Percentiles rank a stretch among this genome's conserved stretches.
Conservation (phyloP, 2,888 invertebrate species). For the Hemistola chrysoprasaria region DNA sequence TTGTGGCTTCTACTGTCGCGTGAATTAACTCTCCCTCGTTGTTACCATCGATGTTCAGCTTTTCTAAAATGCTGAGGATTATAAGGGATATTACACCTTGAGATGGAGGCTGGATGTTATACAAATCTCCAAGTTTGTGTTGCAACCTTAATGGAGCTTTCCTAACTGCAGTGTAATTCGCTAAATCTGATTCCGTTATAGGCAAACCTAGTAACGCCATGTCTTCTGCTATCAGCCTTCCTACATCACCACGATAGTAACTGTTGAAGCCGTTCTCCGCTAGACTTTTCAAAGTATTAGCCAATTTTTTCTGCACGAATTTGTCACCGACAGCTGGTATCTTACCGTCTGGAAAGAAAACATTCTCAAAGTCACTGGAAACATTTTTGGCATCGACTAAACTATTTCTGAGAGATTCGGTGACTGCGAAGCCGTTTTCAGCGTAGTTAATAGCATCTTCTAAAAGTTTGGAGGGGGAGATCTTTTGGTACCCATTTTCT, state of each 20-base stretch:
- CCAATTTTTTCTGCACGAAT: conserved; percentile 58
- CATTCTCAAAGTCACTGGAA: conserved; percentile 40
- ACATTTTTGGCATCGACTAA: conserved; percentile 24
- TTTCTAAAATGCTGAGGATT: conserved; percentile 63
- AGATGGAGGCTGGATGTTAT: conserved; percentile 70
- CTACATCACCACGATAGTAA: conserved; percentile 64
- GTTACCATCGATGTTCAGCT: conserved; percentile 55
- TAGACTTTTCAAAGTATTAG: conserved; percentile 51
- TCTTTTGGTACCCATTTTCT: conserved; percentile 60
- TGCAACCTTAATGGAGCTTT: conserved; percentile 54
- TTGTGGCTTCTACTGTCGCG: conserved; percentile 62
- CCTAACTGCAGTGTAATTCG: conserved; percentile 53
- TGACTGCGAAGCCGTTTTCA: conserved; percentile 60
- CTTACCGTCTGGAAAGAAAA: conserved; percentile 49
- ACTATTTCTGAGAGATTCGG: conserved; percentile 38
- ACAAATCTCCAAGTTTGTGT: conserved; percentile 59
- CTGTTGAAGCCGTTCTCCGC: conserved; percentile 57
- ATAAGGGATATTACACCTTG: conserved; percentile 65
- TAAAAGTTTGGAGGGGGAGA: conserved; percentile 50
- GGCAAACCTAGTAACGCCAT: conserved; percentile 57
- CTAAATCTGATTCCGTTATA: conserved; percentile 60
- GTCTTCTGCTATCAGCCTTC: conserved; percentile 58
- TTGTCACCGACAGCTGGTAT: conserved; percentile 51
- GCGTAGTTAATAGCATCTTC: conserved; percentile 67
- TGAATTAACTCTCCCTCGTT: conserved; percentile 66